Conservation (phyloP, 2,888 invertebrate genomes). For the Luperina nickerlii region DNA sequence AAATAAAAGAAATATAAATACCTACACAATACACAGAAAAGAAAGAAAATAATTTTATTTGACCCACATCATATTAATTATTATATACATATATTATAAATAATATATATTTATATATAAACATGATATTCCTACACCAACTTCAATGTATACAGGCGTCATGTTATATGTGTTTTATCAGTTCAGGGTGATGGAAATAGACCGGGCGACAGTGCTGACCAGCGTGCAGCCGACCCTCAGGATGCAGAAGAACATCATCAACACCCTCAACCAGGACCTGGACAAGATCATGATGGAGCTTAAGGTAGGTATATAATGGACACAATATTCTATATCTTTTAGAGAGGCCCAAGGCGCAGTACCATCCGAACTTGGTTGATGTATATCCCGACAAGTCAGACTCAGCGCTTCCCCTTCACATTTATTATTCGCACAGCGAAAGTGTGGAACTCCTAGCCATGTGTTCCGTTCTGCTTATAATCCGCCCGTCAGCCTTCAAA, state of each 20-base stretch:
- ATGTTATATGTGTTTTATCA: conserved; percentile 63
- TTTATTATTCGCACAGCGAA: neutral
- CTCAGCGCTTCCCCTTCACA: neutral
- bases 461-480: neutral
- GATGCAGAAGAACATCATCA: conserved; percentile 91
- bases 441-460: neutral
- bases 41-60: too few relatives aligned
- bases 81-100: too few relatives aligned
- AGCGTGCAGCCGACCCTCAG: conserved; percentile 92
- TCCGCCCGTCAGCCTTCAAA: neutral
- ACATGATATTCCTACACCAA: neutral
- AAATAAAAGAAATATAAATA: too few relatives aligned
- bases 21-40: too few relatives aligned
- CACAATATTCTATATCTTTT: neutral
- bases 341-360: neutral
- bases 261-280: conserved; percentile 91
- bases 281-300: conserved; percentile 91
- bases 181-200: conserved; percentile 95
- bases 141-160: neutral
- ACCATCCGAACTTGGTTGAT: neutral
- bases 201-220: conserved; percentile 92
- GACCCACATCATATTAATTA: too few relatives aligned
- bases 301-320: conserved; percentile 80
- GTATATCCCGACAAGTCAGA: neutral
- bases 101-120: too few relatives aligned